Percentiles rank a stretch among this genome's conserved stretches.
phyloP scores from a whole-genome alignment of 2,888 invertebrate species.

The Alloscopus bannaensis region DNA sequence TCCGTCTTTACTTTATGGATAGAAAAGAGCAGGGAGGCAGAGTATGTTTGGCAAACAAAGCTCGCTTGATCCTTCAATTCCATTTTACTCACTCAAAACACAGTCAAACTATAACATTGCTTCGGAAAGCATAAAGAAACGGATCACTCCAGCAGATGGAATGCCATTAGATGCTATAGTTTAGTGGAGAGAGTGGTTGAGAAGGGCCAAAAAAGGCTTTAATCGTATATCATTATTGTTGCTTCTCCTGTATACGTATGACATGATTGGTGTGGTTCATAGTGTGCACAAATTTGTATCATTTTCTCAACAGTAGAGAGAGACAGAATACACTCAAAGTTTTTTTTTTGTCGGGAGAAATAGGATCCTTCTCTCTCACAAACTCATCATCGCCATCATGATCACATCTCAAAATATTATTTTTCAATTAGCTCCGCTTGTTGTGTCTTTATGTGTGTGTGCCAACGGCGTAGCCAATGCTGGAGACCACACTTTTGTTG shows the following conservation, averaged over 20 bases:
- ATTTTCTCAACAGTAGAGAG: too few relatives aligned
- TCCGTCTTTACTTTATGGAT: conserved; percentile 47
- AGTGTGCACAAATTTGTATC: too few relatives aligned
- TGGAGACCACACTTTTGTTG: conserved; percentile 22
- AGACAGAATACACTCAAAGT: too few relatives aligned
- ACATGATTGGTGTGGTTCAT: too few relatives aligned
- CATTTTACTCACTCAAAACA: conserved; percentile 8
- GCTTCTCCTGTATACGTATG: conserved; percentile 17
- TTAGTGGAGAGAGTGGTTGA: too few relatives aligned
- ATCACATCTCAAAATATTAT: conserved; percentile 73
- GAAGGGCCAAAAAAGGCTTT: conserved; percentile 47
- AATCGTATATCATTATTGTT: conserved; percentile 63
- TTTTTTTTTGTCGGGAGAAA: too few relatives aligned
- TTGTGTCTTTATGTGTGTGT: conserved; percentile 18
- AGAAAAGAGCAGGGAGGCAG: background rate
- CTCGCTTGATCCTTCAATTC: conserved; percentile 46
- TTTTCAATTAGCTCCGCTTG: conserved; percentile 72
- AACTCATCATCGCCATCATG: too few relatives aligned
- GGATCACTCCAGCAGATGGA: too few relatives aligned
- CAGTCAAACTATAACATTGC: too few relatives aligned
- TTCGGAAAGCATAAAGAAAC: conserved; percentile 1
- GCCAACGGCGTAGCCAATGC: background rate
- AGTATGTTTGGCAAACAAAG: conserved; percentile 49
- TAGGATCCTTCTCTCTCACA: too few relatives aligned
- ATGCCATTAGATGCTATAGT: too few relatives aligned